Percentiles rank a stretch among this genome's conserved stretches.
Conservation (phyloP, 2,888 invertebrate genomes). For the Platypus cylindrus region DNA sequence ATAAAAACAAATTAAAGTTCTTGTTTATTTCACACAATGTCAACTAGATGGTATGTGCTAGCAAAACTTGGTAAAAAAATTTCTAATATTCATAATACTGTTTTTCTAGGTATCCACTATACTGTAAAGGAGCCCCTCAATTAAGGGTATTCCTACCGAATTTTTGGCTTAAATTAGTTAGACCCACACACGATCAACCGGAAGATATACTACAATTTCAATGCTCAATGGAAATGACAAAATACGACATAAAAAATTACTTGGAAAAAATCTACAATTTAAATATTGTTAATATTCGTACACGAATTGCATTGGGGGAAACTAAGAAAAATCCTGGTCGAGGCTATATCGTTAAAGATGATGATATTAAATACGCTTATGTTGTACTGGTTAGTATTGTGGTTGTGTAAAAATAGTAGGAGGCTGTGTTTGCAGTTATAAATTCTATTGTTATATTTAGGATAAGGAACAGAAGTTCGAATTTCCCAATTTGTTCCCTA, state of each 20-base stretch:
- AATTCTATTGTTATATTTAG: conserved; percentile 36
- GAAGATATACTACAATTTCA: conserved; percentile 76
- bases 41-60: no score
- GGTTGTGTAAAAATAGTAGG: background rate
- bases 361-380: conserved; percentile 71
- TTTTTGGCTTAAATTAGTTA: conserved; percentile 92
- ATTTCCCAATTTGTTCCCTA: conserved; percentile 61
- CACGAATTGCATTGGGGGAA: conserved; percentile 58
- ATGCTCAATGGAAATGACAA: conserved; percentile 91
- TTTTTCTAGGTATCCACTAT: conserved; percentile 68
- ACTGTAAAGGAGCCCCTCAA: conserved; percentile 89
- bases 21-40: no score
- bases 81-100: no score
- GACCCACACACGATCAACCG: conserved; percentile 52
- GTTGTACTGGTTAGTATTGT: conserved; percentile 54
- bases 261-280: conserved; percentile 91
- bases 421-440: background rate
- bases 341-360: conserved; percentile 64
- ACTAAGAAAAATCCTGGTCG: conserved; percentile 45
- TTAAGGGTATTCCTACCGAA: conserved; percentile 85
- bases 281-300: conserved; percentile 63
- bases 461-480: conserved; percentile 57
- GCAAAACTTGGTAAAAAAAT: no score
- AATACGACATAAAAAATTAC: conserved; percentile 80
- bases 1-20: no score